A percentile compares a stretch with the other conserved stretches of the same genome.
Conservation (phyloP, 2,888 invertebrate genomes). For the Andrena fulva region DNA sequence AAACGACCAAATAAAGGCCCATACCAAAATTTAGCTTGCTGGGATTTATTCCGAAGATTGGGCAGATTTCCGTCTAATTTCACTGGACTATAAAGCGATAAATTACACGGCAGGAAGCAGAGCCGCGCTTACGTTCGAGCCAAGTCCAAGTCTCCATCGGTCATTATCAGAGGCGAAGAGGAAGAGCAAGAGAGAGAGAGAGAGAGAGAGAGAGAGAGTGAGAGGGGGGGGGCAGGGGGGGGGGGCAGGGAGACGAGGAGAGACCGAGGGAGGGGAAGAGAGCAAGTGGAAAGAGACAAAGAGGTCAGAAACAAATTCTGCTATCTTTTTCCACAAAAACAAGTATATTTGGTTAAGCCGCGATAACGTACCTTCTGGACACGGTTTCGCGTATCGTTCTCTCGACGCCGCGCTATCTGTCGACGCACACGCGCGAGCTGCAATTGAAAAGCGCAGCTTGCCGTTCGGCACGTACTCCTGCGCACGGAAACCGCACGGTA, state of each 20-base stretch:
- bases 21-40: too few species aligned
- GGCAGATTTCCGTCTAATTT: too few species aligned
- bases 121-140: neutral
- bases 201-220: too few species aligned
- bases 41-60: too few species aligned
- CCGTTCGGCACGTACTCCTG: constrained; percentile 25
- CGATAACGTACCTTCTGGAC: constrained; percentile 65
- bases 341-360: constrained; percentile 73
- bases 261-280: neutral
- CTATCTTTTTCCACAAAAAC: constrained; percentile 65
- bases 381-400: constrained; percentile 13
- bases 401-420: constrained; percentile 10
- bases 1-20: too few species aligned
- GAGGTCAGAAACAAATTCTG: constrained; percentile 8
- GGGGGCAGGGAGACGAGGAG: too few species aligned
- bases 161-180: constrained; percentile 31
- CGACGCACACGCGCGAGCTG: neutral
- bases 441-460: constrained; percentile 5
- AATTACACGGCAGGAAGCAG: neutral
- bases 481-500: constrained; percentile 15
- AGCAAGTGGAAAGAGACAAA: constrained; percentile 11
- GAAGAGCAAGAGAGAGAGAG: too few species aligned
- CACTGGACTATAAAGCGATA: too few species aligned
- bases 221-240: too few species aligned
- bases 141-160: constrained; percentile 2